These are phyloP conservation scores for Lagodon rhomboides DNA, from an alignment of 2,797 vertebrate species.

Conservation along the genomic window DNA sequence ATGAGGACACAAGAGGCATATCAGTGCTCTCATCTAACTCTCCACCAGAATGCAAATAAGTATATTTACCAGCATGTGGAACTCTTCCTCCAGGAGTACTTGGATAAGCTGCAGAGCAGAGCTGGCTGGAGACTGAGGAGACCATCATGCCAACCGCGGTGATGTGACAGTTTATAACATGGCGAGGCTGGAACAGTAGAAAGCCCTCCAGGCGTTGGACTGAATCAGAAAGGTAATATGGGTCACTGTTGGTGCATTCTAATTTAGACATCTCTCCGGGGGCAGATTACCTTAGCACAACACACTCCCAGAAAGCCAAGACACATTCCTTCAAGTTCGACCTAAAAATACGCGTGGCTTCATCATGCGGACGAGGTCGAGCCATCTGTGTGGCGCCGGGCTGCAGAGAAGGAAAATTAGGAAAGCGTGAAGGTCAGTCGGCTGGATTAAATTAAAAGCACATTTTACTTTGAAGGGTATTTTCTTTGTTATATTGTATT, in stretches of 20 bases:
- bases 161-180: constrained; percentile 52
- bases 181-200: constrained; percentile 52
- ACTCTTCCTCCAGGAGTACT: neutral
- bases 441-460: constrained; percentile 14
- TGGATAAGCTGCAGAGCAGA: constrained; percentile 9
- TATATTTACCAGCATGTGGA: neutral
- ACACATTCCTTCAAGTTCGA: constrained; percentile 58
- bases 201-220: constrained; percentile 65
- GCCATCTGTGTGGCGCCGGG: constrained; percentile 27
- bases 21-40: neutral
- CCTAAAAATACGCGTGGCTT: constrained; percentile 64
- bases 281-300: constrained; percentile 73
- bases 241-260: constrained; percentile 78
- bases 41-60: neutral
- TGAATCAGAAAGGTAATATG: constrained; percentile 80
- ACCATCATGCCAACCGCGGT: constrained; percentile 30
- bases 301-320: constrained; percentile 55
- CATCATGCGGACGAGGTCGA: constrained; percentile 59
- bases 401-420: constrained; percentile 33
- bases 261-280: constrained; percentile 79
- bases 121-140: constrained; percentile 22
- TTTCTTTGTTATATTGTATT: constrained; percentile 15
- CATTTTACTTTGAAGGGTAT: constrained; percentile 27
- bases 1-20: too few relatives aligned
- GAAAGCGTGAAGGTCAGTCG: constrained; percentile 50